Base-by-base conservation (phyloP, 1,140 invertebrate genomes). In the Drosophila prosaltans region DNA sequence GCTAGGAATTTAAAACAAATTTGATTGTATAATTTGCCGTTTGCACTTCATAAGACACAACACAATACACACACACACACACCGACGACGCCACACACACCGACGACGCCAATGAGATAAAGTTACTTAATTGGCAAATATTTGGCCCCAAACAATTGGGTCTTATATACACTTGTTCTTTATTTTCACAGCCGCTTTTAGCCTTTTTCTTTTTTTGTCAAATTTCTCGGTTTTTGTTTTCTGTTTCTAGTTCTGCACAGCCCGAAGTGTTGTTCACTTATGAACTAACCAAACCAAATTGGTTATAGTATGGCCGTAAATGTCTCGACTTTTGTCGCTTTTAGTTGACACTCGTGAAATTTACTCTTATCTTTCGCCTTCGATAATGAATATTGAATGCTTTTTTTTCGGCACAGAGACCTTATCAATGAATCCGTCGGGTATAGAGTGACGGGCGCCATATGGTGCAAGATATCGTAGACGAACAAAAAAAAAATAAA, bases 351-450 rank as follows among this genome's bases (percentile, higher is more conserved):
- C 76, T 76, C 66, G 58, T 45, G 63, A 51, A 51, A 51, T 51
- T 51, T 3, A 64, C 64, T 88, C 79, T 86, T 86, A 86, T 86
- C 82, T 61, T 60, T 74, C 71, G 55, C 54, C 51, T 30, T 74
- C 76, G 82, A 86, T 86, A 86, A 74, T 76, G 76, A 86, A 76
- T 83, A 88, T 88, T 88, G 80, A 86, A 82, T 72, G 69, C 80
- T 80, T 82, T 85, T 86, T 82, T 85, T 86, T 75, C 45, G 82
- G 79, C 75, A 78, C 62, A 36, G 32, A 43, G 63, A 32, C 65
- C 69, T 73, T 79, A 86, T 81, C 82, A 62, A 21, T 51, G 32
- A 8, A 11, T 36, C 48, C 48, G 51, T 51, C 45, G 45, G 45
- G 8, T 16, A 48, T 51, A 24, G 45, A 51, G 45, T 51, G 45